Conservation (phyloP, 2,113 vertebrate genomes). For the Tragelaphus scriptus region DNA sequence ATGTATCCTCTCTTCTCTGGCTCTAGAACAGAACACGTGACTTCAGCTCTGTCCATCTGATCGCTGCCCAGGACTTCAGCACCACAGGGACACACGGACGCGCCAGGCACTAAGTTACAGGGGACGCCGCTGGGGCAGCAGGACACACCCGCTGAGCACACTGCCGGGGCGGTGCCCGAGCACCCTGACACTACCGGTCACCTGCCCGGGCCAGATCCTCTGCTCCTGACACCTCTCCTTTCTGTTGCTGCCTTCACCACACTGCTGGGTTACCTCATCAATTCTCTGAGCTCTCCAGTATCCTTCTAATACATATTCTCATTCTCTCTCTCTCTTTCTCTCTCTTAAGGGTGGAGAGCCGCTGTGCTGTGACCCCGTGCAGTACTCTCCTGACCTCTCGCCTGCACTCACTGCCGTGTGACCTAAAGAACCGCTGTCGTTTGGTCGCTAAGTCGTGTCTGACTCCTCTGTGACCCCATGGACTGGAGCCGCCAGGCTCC, state of each 20-base stretch:
- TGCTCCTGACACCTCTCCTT: background rate
- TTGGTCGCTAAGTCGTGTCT: rapidly evolving
- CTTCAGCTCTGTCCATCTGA: background rate
- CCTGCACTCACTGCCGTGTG: background rate
- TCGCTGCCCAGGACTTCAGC: no score
- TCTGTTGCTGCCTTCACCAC: background rate
- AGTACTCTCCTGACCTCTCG: background rate
- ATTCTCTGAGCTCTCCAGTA: background rate
- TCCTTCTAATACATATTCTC: background rate
- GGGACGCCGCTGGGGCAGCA: background rate
- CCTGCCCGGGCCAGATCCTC: background rate
- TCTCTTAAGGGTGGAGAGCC: background rate
- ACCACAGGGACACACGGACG: background rate
- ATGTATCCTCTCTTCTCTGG: background rate
- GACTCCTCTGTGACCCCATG: background rate
- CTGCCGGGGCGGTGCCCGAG: background rate
- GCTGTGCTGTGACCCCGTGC: background rate
- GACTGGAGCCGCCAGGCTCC: background rate
- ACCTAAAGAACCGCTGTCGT: background rate
- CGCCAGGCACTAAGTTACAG: background rate
- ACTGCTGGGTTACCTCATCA: no score
- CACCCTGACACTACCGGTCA: no score
- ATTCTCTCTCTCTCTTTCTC: background rate
- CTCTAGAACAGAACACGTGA: no score
- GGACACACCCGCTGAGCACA: background rate